These are phyloP conservation scores for Athetis lepigone DNA, from an alignment of 2,888 invertebrate genomes.

Conservation along the genomic window DNA sequence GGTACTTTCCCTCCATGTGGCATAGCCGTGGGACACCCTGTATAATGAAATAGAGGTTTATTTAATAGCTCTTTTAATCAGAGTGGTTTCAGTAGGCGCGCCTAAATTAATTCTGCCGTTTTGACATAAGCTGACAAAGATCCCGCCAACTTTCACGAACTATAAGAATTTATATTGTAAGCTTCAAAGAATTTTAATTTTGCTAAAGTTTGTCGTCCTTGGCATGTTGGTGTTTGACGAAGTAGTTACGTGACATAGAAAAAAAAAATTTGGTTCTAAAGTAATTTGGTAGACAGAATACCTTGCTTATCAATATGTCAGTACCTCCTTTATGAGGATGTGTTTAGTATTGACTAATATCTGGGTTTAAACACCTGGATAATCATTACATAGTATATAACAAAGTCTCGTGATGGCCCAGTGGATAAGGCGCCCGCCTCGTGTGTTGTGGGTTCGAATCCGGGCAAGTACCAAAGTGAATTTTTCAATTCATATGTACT, in stretches of 20 bases:
- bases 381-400: too few relatives aligned
- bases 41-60: conserved; percentile 5
- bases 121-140: conserved; percentile 31
- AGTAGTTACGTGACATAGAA: not conserved
- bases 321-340: too few relatives aligned
- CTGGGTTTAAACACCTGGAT: too few relatives aligned
- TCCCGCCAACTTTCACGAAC: conserved; percentile 7
- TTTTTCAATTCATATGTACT: too few relatives aligned
- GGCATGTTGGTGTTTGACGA: not conserved
- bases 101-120: conserved; percentile 24
- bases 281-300: not conserved
- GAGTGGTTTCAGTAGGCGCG: conserved; percentile 11
- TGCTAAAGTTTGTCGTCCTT: not conserved
- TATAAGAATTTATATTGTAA: conserved; percentile 28
- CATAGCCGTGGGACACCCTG: too few relatives aligned
- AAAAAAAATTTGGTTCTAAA: not conserved
- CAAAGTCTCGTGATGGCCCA: too few relatives aligned
- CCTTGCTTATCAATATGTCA: too few relatives aligned
- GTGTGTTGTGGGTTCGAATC: too few relatives aligned
- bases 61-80: conserved; percentile 33
- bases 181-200: conserved; percentile 38
- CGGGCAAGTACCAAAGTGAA: too few relatives aligned
- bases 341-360: too few relatives aligned
- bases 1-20: too few relatives aligned
- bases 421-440: too few relatives aligned